Evolutionary conservation across 64 coral and sea anemone genomes (phyloP), one percentile per base, ranked within the genome.

Genomic region (Pachyseris speciosa): DNA sequence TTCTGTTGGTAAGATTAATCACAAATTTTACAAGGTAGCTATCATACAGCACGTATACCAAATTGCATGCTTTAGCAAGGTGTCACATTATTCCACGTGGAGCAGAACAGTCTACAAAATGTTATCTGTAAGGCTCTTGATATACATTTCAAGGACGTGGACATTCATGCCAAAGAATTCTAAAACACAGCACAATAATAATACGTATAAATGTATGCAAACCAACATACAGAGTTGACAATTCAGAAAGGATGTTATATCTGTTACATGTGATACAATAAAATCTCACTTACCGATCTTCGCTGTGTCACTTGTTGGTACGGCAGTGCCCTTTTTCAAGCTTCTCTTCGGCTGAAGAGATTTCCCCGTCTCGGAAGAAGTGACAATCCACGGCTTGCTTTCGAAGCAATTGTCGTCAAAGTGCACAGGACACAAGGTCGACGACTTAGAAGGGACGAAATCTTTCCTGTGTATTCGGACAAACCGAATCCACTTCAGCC

Each of bases 401-500:
- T 75, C 37, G 72, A 75, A 64, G 32, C 80, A 83, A 61, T 64
- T 55, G 58, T 55, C 64, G 41, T 63, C 34, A 64, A 84, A 64
- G 55, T 41, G 64, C 64, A 11, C 55, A 55, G 80, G 60, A 40
- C 80, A 84, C 80, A 40, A 84, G 53, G 58, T 84, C 52, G 52
- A 57, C 52, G 52, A 57, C 52, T 57, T 57, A 57, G 7, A 48
- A 48, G 44, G 44, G 52, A 57, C 52, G 52, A 57, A 57, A 84
- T 84, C 80, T 84, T 84, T 84, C 52, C 30, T 64, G 58, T 65
- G 33, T 43, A 84, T 84, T 64, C 28, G 80, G 80, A 84, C 34
- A 84, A 84, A 84, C 52, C 80, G 80, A 84, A 84, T 84, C 55
- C 58, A 84, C 53, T 64, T 84, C 55, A 60, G 80, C 80, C 36